Evolutionary conservation across 1,140 invertebrate genomes (phyloP), one percentile per base, ranked within the genome.

Genomic region (Neotoxoptera formosana): DNA sequence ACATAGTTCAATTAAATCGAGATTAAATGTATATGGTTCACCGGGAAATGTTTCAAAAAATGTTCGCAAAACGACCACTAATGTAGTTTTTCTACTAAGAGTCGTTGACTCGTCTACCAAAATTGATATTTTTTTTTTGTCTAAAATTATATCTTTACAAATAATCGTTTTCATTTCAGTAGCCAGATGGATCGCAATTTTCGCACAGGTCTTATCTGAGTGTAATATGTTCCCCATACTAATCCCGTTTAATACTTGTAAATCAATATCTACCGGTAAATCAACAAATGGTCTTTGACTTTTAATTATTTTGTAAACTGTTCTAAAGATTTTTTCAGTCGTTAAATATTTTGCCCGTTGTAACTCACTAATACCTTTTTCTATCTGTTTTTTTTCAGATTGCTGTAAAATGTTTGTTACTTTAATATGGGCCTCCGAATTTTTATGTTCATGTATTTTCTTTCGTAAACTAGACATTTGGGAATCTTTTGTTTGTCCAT

Each of bases 1-100:
- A 86, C 34, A 86, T 25, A 86, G 86, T 88, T 47, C 84, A 87
- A 48, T 87, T 87, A 87, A 87, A 48, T 87, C 84, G 23, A 87
- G 45, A 86, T 86, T 45, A 86, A 87, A 87, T 30, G 84, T 87
- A 47, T 47, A 87, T 47, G 84, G 84, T 47, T 87, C 84, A 47
- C 84, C 84, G 7, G 84, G 84, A 87, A 87, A 87, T 30, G 41
- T 48, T 87, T 87, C 84, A 47, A 87, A 47, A 86, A 47, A 87
- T 87, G 84, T 48, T 47, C 84, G 41, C 7, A 87, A 45, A 87
- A 87, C 84, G n/a, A 87, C 84, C 34, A 83, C 36, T 41, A 83
- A 41, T 36, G 81, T 83, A 21, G 34, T 23, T 83, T 81, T 36
- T 36, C 76, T n/a, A 81, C 34, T 83, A 41, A 83, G 81, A 7